Conservation (phyloP, 2,113 vertebrate genomes). For the Scalopus aquaticus region DNA sequence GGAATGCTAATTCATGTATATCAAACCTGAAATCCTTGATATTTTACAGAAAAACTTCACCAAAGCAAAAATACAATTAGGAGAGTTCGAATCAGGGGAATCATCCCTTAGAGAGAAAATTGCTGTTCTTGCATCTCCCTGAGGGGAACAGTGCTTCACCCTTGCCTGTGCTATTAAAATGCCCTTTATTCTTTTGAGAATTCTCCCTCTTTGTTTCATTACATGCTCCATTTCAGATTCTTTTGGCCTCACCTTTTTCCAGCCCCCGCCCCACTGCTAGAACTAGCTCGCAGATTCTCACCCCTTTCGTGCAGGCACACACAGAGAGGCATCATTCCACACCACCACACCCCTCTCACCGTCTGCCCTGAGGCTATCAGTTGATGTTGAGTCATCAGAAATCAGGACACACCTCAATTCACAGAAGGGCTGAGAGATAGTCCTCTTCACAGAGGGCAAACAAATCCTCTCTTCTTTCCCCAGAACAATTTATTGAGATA, state of each 20-base stretch:
- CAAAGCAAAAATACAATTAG: neutral
- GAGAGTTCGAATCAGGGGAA: neutral
- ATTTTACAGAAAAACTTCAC: neutral
- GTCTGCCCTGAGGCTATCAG: neutral
- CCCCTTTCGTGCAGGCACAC: neutral
- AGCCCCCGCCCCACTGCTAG: neutral
- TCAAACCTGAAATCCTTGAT: neutral
- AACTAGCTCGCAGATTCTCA: neutral
- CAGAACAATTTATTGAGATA: neutral
- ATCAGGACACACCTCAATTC: accelerated
- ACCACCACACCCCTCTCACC: neutral
- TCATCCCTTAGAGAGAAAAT: neutral
- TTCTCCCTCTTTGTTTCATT: neutral
- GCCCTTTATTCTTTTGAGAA: neutral
- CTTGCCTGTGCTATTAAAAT: neutral
- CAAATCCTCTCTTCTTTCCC: neutral
- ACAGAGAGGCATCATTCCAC: neutral
- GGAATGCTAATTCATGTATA: neutral
- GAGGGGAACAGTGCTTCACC: neutral
- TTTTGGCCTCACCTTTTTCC: neutral
- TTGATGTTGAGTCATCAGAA: neutral
- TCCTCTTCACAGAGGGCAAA: neutral
- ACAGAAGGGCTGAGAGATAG: neutral
- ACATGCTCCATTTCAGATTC: neutral
- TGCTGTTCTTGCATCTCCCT: neutral